Percentiles rank a stretch among this genome's conserved stretches.
These are phyloP conservation scores for Protonibea diacanthus DNA, from an alignment of 2,797 vertebrate genomes.

Conservation along the genomic window DNA sequence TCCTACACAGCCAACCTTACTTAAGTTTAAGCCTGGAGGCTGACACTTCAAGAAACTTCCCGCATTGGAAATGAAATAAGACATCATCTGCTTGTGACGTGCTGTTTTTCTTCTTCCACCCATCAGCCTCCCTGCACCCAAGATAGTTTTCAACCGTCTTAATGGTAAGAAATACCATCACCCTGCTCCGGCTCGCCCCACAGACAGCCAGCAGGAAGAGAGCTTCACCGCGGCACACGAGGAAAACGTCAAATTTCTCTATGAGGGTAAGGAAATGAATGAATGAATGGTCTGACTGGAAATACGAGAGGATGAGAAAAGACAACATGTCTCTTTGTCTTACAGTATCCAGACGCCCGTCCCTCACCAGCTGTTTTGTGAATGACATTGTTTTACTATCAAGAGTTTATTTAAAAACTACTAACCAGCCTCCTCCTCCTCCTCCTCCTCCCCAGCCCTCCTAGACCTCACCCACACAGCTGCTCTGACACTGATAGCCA, in stretches of 20 bases:
- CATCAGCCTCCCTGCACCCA: slow-evolving; percentile 85
- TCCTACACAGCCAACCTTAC: slow-evolving; percentile 24
- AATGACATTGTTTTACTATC: slow-evolving; percentile 48
- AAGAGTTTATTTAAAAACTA: neutral
- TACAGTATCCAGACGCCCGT: neutral
- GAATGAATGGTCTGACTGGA: neutral
- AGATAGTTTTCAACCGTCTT: slow-evolving; percentile 93
- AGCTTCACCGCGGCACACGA: slow-evolving; percentile 90
- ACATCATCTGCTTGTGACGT: neutral
- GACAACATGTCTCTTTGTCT: neutral
- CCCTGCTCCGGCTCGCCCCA: slow-evolving; percentile 75
- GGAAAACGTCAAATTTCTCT: slow-evolving; percentile 94
- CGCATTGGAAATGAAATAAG: neutral
- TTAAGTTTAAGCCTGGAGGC: neutral
- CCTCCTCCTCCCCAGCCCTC: neutral
- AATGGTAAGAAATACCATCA: slow-evolving; percentile 90
- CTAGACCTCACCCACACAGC: slow-evolving; percentile 70
- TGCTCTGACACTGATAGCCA: slow-evolving; percentile 73
- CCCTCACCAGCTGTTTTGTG: slow-evolving; percentile 28
- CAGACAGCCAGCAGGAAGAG: slow-evolving; percentile 81
- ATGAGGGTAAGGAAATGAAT: slow-evolving; percentile 85
- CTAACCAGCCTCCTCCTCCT: neutral
- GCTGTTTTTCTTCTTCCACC: neutral
- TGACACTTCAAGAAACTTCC: neutral
- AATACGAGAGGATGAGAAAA: neutral